A percentile compares a stretch with the other conserved stretches of the same genome.
Evolutionary conservation across 2,113 vertebrate genomes (phyloP).

Genomic region (Oceanodroma tethys): DNA sequence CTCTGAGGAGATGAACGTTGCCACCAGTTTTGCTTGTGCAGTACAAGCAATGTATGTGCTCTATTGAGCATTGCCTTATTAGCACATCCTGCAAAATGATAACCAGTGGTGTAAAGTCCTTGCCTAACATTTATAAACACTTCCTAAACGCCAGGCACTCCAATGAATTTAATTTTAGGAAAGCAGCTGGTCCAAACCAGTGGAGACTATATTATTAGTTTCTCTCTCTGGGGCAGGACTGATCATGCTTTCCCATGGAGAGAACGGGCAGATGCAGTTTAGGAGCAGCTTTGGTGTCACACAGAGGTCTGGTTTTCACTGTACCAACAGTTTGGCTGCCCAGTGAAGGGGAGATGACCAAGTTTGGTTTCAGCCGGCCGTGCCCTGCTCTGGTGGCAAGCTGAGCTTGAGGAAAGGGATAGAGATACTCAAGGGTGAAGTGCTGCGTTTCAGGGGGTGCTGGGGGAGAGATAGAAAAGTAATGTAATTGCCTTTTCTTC

Average conservation of each 20-base stretch:
- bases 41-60: accelerated
- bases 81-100: slow-evolving; percentile 55
- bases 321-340: neutral
- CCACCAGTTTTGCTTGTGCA: neutral
- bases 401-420: neutral
- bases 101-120: neutral
- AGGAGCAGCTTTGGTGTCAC: neutral
- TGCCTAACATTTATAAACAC: slow-evolving; percentile 52
- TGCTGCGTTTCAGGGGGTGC: neutral
- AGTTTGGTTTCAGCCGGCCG: neutral
- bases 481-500: neutral
- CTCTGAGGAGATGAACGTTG: neutral
- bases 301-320: neutral
- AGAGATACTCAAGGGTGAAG: neutral
- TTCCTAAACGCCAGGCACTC: slow-evolving; percentile 46
- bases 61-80: neutral
- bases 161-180: slow-evolving; percentile 54
- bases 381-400: neutral
- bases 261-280: neutral
- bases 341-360: neutral
- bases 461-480: neutral
- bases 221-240: neutral
- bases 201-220: slow-evolving; percentile 39
- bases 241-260: neutral
- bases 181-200: slow-evolving; percentile 41